Evolutionary conservation across 64 coral and sea anemone genomes (phyloP), one percentile per base, ranked within the genome.

Genomic region (Trachythela sp.): DNA sequence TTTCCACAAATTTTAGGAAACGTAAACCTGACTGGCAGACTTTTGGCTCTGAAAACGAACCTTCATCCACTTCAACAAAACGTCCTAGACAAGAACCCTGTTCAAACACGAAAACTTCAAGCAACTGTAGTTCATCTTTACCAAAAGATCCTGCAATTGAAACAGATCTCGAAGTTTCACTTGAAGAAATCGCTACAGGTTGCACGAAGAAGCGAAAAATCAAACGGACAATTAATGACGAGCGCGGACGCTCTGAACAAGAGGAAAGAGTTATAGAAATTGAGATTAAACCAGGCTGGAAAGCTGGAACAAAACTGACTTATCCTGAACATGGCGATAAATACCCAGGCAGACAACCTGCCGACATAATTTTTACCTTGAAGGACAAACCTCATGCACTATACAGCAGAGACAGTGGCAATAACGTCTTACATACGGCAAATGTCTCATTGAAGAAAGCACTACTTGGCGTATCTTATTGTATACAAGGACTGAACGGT

Each of bases 321-420:
- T 99, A 94, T 86, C 22, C 89, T 15, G 58, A 70, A 30, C 88
- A 91, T 56, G 96, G 96, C 0, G 93, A 99, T 45, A 85, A 89
- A 50, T 94, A 93, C 83, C 77, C 85, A 36, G 96, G 93, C 15
- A 30, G 88, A 54, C 88, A 94, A 33, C 84, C 96, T 48, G 93
- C 96, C 39, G 96, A 99, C 43, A 94, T 99, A 68, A 89, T 92
- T 8, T 95, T 99, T 85, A 70, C 88, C 32, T 29, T 99, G 35
- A 64, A 68, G 15, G 93, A 99, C 31, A 99, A 99, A 85, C 91
- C 84, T 70, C 96, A 99, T 48, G 86, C 90, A 43, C 90, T 89
- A 34, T 99, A 95, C 51, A 99, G 88, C 77, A 99, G 96, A 93
- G 96, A 99, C 87, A 88, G 93, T 1, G 89, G 95, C 9, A 99